phyloP scores from a whole-genome alignment of 2,888 invertebrate genomes.

The Lucinisca nassula region DNA sequence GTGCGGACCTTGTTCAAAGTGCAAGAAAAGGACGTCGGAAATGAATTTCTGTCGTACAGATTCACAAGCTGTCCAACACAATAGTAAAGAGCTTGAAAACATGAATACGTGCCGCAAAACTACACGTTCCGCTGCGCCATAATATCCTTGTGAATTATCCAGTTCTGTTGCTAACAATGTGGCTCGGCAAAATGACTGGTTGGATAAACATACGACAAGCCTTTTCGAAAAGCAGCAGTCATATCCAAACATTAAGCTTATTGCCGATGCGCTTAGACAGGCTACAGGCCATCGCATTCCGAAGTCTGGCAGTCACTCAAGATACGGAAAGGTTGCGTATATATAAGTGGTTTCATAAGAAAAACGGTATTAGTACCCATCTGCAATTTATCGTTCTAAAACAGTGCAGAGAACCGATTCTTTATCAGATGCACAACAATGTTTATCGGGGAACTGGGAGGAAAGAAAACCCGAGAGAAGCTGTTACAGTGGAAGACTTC shows the following conservation, averaged over 20 bases:
- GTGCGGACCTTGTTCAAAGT: conserved; percentile 57
- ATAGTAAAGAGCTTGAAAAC: neutral
- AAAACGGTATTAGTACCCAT: neutral
- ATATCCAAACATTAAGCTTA: neutral
- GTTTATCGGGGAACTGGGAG: conserved; percentile 33
- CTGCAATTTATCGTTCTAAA: neutral
- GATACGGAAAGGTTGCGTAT: neutral
- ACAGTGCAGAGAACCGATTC: neutral
- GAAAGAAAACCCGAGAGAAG: conserved; percentile 34
- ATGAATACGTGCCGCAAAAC: neutral
- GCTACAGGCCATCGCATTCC: neutral
- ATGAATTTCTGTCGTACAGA: too few relatives aligned
- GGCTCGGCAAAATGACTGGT: neutral
- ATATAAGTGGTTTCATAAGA: neutral
- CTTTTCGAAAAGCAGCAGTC: neutral
- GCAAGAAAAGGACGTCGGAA: conserved; percentile 1
- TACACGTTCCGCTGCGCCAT: too few relatives aligned
- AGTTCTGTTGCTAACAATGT: too few relatives aligned
- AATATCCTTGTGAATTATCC: too few relatives aligned
- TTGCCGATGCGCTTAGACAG: neutral
- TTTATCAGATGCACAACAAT: conserved; percentile 17
- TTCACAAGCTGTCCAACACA: neutral
- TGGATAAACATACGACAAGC: neutral
- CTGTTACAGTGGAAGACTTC: conserved; percentile 7
- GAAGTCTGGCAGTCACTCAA: neutral